Evolutionary conservation across 2,888 invertebrate species (phyloP).

Genomic region (Drosophila nigritarsus): DNA sequence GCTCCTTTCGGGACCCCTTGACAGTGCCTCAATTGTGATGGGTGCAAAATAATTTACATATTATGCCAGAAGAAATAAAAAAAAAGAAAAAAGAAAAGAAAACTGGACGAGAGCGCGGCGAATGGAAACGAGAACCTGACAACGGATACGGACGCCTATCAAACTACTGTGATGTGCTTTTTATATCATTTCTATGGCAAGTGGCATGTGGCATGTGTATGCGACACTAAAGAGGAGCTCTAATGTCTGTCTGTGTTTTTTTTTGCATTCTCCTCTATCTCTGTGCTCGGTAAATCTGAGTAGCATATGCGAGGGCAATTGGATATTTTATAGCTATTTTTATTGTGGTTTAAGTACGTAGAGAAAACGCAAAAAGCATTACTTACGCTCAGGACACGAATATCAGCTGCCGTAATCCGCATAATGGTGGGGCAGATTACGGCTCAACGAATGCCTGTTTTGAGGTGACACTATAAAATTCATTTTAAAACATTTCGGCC

Average conservation of each 20-base stretch:
- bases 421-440: constrained; percentile 50
- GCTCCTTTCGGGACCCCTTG: neutral
- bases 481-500: constrained; percentile 70
- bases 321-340: constrained; percentile 46
- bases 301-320: constrained; percentile 47
- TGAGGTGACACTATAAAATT: constrained; percentile 71
- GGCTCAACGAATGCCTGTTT: constrained; percentile 37
- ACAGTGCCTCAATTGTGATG: constrained; percentile 40
- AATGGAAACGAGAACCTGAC: constrained; percentile 4
- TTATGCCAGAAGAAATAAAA: constrained; percentile 39
- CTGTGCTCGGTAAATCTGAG: constrained; percentile 25
- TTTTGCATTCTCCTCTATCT: neutral
- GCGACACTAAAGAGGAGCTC: constrained; percentile 23
- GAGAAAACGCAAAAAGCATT: constrained; percentile 15
- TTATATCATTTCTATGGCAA: constrained; percentile 19
- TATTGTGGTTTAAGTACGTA: constrained; percentile 30
- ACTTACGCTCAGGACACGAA: constrained; percentile 20
- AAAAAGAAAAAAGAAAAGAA: constrained; percentile 1
- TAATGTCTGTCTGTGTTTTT: constrained; percentile 1
- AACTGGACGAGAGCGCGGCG: constrained; percentile 15
- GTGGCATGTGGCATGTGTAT: constrained; percentile 25
- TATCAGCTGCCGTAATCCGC: constrained; percentile 43
- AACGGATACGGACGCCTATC: constrained; percentile 36
- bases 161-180: constrained; percentile 46
- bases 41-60: constrained; percentile 73